Conservation (phyloP, 2,797 vertebrate species). For the Champsocephalus esox region DNA sequence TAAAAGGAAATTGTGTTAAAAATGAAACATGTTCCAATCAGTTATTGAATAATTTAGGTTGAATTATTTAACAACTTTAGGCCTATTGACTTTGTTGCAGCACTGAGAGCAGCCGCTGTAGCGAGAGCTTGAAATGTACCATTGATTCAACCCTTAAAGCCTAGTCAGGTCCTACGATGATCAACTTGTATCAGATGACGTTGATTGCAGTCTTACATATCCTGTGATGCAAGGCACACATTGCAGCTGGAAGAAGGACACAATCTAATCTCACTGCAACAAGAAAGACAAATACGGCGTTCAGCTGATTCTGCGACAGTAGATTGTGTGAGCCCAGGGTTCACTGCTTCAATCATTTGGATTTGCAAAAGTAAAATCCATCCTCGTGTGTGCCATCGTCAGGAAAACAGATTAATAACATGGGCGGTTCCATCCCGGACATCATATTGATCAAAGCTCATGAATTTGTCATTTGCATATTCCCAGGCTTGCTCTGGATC, state of each 20-base stretch:
- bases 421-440: background rate
- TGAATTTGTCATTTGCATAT: constrained; percentile 40
- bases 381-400: constrained; percentile 19
- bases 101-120: constrained; percentile 16
- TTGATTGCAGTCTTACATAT: constrained; percentile 41
- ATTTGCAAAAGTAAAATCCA: constrained; percentile 34
- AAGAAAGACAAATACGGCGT: constrained; percentile 43
- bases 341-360: constrained; percentile 50
- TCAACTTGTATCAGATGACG: constrained; percentile 28
- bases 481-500: background rate
- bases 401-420: constrained; percentile 51
- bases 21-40: constrained; percentile 59
- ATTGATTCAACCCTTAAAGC: constrained; percentile 28
- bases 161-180: constrained; percentile 37
- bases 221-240: background rate
- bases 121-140: constrained; percentile 39
- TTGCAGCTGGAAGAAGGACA: constrained; percentile 13
- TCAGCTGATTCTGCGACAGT: constrained; percentile 43
- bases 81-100: constrained; percentile 49
- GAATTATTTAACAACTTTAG: constrained; percentile 69
- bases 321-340: constrained; percentile 29
- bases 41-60: constrained; percentile 63
- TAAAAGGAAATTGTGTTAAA: constrained; percentile 49
- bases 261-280: constrained; percentile 66
- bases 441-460: constrained; percentile 38